phyloP scores from a whole-genome alignment of 2,797 vertebrate species.

The Schizothorax lantsangensis region DNA sequence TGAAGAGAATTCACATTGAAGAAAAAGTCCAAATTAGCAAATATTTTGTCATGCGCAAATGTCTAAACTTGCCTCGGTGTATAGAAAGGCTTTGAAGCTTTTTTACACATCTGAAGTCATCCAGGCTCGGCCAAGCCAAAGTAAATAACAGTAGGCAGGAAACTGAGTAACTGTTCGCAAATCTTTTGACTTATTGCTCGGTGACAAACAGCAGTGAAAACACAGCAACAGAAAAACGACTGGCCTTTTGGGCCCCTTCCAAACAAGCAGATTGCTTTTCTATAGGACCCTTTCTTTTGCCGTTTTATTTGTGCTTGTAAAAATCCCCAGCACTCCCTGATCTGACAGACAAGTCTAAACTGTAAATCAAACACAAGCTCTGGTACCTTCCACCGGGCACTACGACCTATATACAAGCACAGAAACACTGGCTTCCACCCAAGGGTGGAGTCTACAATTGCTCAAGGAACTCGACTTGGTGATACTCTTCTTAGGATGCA shows the following conservation, averaged over 20 bases:
- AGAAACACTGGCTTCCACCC: conserved; percentile 17
- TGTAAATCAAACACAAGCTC: conserved; percentile 33
- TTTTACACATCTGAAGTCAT: conserved; percentile 54
- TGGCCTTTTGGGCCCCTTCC: conserved; percentile 7
- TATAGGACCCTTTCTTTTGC: conserved; percentile 46
- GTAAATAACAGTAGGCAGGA: conserved; percentile 52
- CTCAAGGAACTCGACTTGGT: background rate
- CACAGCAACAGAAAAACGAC: conserved; percentile 26
- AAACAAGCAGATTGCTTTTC: conserved; percentile 46
- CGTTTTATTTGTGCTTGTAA: conserved; percentile 52
- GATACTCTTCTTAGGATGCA: background rate
- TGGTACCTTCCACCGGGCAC: conserved; percentile 45
- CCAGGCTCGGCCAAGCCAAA: conserved; percentile 40
- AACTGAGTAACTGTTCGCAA: conserved; percentile 45
- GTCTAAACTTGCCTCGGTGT: conserved; percentile 52
- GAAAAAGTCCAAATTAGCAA: background rate
- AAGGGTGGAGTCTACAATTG: conserved; percentile 19
- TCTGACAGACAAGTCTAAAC: conserved; percentile 51
- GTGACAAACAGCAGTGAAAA: conserved; percentile 47
- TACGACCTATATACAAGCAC: conserved; percentile 29
- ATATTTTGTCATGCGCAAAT: conserved; percentile 31
- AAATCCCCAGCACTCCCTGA: conserved; percentile 40
- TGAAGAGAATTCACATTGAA: background rate
- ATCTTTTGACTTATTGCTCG: conserved; percentile 46
- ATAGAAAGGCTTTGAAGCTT: conserved; percentile 43